phyloP scores from a whole-genome alignment of 2,888 invertebrate species.

The Caenorhabditis doughertyi region DNA sequence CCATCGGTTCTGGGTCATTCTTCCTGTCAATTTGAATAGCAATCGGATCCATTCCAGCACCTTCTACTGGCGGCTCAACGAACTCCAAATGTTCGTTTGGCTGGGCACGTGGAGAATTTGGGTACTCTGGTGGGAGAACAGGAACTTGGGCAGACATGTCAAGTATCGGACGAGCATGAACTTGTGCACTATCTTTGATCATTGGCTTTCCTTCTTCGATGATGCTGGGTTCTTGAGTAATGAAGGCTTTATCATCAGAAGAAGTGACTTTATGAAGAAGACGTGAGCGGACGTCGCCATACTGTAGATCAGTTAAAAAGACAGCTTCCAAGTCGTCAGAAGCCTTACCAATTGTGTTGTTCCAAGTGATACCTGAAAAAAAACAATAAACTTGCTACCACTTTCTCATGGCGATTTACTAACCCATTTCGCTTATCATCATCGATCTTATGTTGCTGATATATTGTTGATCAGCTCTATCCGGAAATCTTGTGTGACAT shows the following conservation, averaged over 20 bases:
- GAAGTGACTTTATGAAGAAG: conserved; percentile 24
- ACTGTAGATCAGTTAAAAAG: conserved; percentile 58
- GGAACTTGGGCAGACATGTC: conserved; percentile 48
- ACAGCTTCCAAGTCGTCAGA: conserved; percentile 67
- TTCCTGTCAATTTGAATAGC: not conserved
- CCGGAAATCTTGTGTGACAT: conserved; percentile 67
- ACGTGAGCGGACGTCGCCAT: conserved; percentile 46
- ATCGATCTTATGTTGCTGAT: conserved; percentile 47
- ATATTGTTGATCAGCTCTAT: conserved; percentile 15
- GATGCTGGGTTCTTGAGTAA: conserved; percentile 8
- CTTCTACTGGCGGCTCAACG: conserved; percentile 33
- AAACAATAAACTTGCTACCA: not conserved
- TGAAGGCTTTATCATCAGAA: not conserved
- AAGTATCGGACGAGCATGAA: conserved; percentile 68
- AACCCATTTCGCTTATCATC: conserved; percentile 62
- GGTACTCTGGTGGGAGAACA: conserved; percentile 66
- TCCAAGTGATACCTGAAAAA: conserved; percentile 50
- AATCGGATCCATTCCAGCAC: conserved; percentile 25
- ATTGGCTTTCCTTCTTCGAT: conserved; percentile 64
- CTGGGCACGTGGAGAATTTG: conserved; percentile 53
- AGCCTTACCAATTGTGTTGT: conserved; percentile 39
- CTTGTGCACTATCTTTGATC: conserved; percentile 63
- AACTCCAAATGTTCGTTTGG: conserved; percentile 62
- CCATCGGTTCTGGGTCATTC: not conserved
- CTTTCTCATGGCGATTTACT: not conserved